phyloP scores from a whole-genome alignment of 2,113 vertebrate species.

The Hucho hucho region DNA sequence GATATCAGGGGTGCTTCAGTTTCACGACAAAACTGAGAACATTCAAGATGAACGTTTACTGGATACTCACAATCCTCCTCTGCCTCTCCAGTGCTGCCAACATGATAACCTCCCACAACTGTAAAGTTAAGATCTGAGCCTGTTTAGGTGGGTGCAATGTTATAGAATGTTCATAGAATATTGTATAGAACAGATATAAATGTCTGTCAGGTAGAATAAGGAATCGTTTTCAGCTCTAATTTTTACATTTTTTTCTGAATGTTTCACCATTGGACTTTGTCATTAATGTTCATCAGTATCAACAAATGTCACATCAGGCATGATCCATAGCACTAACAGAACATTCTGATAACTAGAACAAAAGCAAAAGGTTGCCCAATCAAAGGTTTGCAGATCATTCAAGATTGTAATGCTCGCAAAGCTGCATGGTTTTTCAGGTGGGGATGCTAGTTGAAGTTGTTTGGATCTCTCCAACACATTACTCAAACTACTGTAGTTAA shows the following conservation, averaged over 20 bases:
- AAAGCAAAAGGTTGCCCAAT: background rate
- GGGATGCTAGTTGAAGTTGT: too few species aligned
- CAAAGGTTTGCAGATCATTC: background rate
- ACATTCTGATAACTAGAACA: background rate
- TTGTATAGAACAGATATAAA: too few species aligned
- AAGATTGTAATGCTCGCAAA: background rate
- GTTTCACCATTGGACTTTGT: too few species aligned
- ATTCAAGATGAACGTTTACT: constrained; percentile 37
- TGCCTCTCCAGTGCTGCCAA: background rate
- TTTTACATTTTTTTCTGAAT: too few species aligned
- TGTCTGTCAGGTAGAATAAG: too few species aligned
- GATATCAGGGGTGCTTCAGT: background rate
- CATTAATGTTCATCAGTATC: background rate
- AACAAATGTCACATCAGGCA: background rate
- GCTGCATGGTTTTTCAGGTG: background rate
- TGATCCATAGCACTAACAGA: background rate
- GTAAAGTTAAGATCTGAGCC: constrained; percentile 20
- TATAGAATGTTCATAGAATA: background rate
- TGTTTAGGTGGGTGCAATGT: background rate
- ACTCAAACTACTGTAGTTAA: too few species aligned
- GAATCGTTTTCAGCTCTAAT: too few species aligned
- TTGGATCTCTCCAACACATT: too few species aligned
- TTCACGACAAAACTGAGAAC: too few species aligned
- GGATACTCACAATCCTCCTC: constrained; percentile 35
- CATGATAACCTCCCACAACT: background rate